Base-by-base conservation (phyloP, 2,797 vertebrate species). In the Manis crassicaudata region DNA sequence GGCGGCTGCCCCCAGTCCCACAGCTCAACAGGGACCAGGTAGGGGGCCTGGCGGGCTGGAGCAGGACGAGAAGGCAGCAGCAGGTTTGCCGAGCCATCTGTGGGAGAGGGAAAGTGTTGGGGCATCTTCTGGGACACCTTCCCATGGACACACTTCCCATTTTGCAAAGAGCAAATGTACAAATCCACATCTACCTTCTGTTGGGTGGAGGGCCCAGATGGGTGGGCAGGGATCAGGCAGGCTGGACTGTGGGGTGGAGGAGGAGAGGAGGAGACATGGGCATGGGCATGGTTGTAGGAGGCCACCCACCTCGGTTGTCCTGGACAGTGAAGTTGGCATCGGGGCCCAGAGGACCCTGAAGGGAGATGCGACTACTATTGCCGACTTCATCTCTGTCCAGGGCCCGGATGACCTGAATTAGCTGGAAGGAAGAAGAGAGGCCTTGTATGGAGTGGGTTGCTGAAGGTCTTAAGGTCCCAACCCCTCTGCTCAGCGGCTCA, bases 371-470 rank as follows among this genome's bases (percentile, higher is more conserved):
- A 98, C 99, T 99, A 97, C 99, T 99, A 95, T 99, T 99, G 88
- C 99, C 99, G 18, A 98, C 99, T 96, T 99, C 99, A 88, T 99
- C 99, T 98, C 98, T 99, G 98, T 99, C 99, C 98, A 99, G 98
- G 75, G 99, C 99, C 92, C 98, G 98, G 98, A 99, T 98, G 97
- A 99, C 99, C 98, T 99, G 99, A 98, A 99, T 99, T 98, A 99
- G 98, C 99, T 99, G 96, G 32, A 65, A 63, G 62, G 80, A 97
- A 77, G 87, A 83, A n/a, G 65, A 81, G 70, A 67, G 65, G 37
- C 43, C 72, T 95, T 67, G 62, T 79, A 86, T 52, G 95, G 83
- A 58, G 75, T 54, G 67, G 79, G 94, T 83, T 43, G 84, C 40
- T 73, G 20, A 46, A 54, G 77, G 67, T 29, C 76, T 54, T 18